Evolutionary conservation across 53 echinoderm and acorn worm species (phyloP), one percentile per base, ranked within the genome.

Genomic region (Holothuria scabra): DNA sequence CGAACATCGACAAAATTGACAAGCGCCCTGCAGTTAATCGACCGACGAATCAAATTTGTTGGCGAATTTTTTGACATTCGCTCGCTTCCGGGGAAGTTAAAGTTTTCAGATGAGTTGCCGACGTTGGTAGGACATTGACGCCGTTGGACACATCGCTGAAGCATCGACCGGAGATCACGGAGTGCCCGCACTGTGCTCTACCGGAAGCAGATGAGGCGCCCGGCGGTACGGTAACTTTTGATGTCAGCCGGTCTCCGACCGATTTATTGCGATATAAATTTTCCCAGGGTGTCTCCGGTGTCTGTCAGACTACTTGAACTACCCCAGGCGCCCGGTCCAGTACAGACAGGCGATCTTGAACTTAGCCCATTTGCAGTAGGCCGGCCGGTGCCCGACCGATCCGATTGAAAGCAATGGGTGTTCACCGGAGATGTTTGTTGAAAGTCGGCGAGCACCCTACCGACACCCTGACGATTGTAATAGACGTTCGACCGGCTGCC

Each of bases 131-230:
- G 61, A 60, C 61, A 60, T 60, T 11, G 61, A 20, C 61, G 61
- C 61, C 61, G 61, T 14, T 60, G 61, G 61, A 60, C 61, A 60
- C 61, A 60, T 60, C 61, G 61, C 61, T 20, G 61, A 26, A 60
- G 61, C 10, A 60, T 60, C 61, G 8, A 6, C 61, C 61, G 61
- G 61, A 60, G 26, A 60, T 60, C 61, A 5, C 2, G 2, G 61
- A 20, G 10, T 60, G 61, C 16, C 12, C 26, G 61, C 61, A 20
- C 61, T 14, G 26, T 60, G 61, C 61, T 60, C 5, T 60, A 20
- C 26, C 61, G 61, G 61, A 60, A 8, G 61, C 61, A 14, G 61
- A 20, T 26, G 18, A 20, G 61, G 61, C n/a, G n/a, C n/a, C n/a
- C n/a, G n/a, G n/a, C 61, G 61, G 6, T 8, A 3, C n/a, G n/a